phyloP scores from a whole-genome alignment of 2,113 vertebrate genomes.

The Dunckerocampus dactyliophorus region DNA sequence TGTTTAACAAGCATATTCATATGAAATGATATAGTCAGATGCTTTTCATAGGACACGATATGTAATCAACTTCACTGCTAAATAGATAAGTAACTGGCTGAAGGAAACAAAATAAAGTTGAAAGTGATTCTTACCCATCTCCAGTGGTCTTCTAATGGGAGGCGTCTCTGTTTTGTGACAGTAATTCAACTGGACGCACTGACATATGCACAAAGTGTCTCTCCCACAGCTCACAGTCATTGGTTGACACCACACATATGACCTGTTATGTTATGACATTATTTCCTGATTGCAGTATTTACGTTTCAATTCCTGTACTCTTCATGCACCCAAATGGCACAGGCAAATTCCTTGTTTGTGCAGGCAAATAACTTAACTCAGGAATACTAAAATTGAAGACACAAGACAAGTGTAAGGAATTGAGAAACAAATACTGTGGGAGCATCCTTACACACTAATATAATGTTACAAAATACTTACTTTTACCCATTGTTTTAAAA shows the following conservation, averaged over 20 bases:
- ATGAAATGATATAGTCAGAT: not conserved
- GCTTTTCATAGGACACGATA: not conserved
- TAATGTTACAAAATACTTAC: too few species aligned
- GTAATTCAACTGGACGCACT: slow-evolving; percentile 48
- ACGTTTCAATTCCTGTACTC: too few species aligned
- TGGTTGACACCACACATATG: slow-evolving; percentile 41
- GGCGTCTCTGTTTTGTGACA: slow-evolving; percentile 31
- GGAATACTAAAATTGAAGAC: too few species aligned
- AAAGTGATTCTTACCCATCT: slow-evolving; percentile 62
- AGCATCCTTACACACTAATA: too few species aligned
- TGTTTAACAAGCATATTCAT: not conserved
- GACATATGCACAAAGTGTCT: slow-evolving; percentile 52
- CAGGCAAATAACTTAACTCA: too few species aligned
- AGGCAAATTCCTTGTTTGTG: too few species aligned
- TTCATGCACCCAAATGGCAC: too few species aligned
- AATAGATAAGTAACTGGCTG: not conserved
- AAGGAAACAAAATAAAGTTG: not conserved
- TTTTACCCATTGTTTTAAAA: too few species aligned
- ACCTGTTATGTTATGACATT: too few species aligned
- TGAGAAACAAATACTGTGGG: too few species aligned
- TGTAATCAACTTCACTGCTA: not conserved
- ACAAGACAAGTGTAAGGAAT: too few species aligned
- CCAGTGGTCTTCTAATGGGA: slow-evolving; percentile 35
- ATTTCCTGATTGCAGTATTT: too few species aligned
- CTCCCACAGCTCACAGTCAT: slow-evolving; percentile 46